phyloP scores from a whole-genome alignment of 2,888 invertebrate genomes.

The Camponotus fellah region DNA sequence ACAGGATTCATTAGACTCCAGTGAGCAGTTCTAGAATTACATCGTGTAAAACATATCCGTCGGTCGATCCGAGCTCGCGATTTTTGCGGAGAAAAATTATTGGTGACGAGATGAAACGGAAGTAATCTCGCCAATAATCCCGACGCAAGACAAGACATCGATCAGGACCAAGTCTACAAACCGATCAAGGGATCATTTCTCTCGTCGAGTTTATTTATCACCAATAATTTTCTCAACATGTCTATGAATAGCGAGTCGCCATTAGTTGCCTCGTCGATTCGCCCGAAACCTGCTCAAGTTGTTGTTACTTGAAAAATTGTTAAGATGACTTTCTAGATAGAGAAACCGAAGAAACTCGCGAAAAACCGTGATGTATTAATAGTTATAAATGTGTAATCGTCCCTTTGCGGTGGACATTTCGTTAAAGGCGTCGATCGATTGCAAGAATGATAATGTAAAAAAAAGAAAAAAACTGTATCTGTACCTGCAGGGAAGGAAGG shows the following conservation, averaged over 20 bases:
- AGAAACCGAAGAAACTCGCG: background rate
- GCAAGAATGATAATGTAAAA: conserved; percentile 26
- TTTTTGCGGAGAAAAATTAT: conserved; percentile 38
- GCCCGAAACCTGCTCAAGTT: conserved; percentile 50
- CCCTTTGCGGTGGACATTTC: conserved; percentile 20
- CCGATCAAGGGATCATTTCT: background rate
- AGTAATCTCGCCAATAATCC: background rate
- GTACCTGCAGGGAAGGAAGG: conserved; percentile 76
- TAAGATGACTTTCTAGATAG: conserved; percentile 11
- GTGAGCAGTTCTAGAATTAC: conserved; percentile 33
- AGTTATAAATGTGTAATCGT: conserved; percentile 37
- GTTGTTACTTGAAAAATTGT: conserved; percentile 49
- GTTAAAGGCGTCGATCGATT: background rate
- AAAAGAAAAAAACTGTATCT: conserved; percentile 63
- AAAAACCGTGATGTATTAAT: conserved; percentile 39
- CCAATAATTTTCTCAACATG: conserved; percentile 36
- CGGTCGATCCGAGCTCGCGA: conserved; percentile 22
- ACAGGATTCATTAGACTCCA: conserved; percentile 23
- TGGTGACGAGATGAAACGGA: conserved; percentile 11
- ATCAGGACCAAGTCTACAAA: conserved; percentile 11
- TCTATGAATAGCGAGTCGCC: conserved; percentile 51
- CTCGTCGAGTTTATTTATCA: conserved; percentile 16
- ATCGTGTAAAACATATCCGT: conserved; percentile 38
- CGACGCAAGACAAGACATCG: background rate
- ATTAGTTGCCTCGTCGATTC: conserved; percentile 57